Base-by-base conservation (phyloP, 2,888 invertebrate species). In the Netelia fuscicornis region DNA sequence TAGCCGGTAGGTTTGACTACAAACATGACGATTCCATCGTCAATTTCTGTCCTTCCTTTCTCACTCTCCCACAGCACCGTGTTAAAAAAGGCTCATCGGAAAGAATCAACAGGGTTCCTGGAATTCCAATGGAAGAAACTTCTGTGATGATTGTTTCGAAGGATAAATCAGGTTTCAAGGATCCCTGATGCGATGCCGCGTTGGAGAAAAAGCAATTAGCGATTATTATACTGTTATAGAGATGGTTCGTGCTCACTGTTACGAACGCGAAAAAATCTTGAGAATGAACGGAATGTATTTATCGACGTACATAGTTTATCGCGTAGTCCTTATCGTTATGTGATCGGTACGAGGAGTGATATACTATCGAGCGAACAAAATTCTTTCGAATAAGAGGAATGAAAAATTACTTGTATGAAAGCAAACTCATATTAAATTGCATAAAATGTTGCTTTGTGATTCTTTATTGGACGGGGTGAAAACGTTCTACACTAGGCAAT, bases 121-220 rank as follows among this genome's bases (percentile, higher is more conserved):
- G 85, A 83, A 85, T 25, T 25, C 37, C 48, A 68, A 52, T n/a
- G 64, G 20, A 68, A 48, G 65, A 62, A 44, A 30, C 20, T 48
- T 37, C 11, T 42, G 25, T 30, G 25, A 54, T 37, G 71, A 72
- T 82, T 82, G 65, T 77, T 76, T 54, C 71, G 37, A 48, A 80
- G 71, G 54, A 71, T 72, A 71, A 85, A 85, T 80, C 60, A 77
- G 72, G 37, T 48, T 76, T 80, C 80, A 77, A 67, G 83, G 80
- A 77, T 83, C 48, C 56, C 64, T 54, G 72, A 77, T 74, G 52
- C 76, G 42, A 80, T 67, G 75, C 52, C 48, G 78, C 30, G 62
- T 77, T 67, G 54, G 62, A 70, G 67, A 60, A 23, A 56, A 52
- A 67, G 79, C 67, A 62, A 85, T 83, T 68, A 80, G 82, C 72